Conservation (phyloP, 1,140 invertebrate genomes). For the Aporrectodea caliginosa region DNA sequence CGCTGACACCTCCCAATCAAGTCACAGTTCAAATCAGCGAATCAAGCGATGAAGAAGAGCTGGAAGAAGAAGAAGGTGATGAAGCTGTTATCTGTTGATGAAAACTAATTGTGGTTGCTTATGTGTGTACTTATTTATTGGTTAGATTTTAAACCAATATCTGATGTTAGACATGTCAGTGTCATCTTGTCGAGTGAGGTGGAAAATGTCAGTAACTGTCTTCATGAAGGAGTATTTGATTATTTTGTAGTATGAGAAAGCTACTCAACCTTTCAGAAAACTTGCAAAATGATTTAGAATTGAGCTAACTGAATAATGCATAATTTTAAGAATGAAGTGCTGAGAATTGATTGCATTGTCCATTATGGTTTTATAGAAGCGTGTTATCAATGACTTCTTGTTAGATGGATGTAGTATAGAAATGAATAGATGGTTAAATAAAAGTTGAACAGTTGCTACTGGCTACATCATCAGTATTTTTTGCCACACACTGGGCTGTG, state of each 20-base stretch:
- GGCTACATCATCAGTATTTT: too few species aligned
- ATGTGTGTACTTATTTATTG: not conserved
- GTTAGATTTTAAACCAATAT: not conserved
- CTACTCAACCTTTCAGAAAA: too few species aligned
- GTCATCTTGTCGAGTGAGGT: not conserved
- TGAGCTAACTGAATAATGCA: too few species aligned
- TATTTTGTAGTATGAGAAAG: not conserved
- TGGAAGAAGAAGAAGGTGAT: conserved; percentile 16
- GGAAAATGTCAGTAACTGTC: not conserved
- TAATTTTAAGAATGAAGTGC: too few species aligned
- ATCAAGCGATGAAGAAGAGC: conserved; percentile 20
- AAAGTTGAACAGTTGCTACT: too few species aligned
- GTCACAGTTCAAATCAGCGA: conserved; percentile 41
- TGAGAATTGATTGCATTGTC: too few species aligned
- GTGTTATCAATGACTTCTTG: too few species aligned
- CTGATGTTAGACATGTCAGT: not conserved
- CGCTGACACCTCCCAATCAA: conserved; percentile 68
- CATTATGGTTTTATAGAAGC: too few species aligned
- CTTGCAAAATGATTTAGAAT: too few species aligned
- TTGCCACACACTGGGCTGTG: too few species aligned
- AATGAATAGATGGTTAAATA: too few species aligned
- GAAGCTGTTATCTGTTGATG: not conserved
- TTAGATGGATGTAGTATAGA: too few species aligned
- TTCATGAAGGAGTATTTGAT: not conserved
- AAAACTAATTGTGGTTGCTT: not conserved